A percentile compares a stretch with the other conserved stretches of the same genome.
phyloP scores from a whole-genome alignment of 2,888 invertebrate genomes.

The Cryptophagus acutangulus region DNA sequence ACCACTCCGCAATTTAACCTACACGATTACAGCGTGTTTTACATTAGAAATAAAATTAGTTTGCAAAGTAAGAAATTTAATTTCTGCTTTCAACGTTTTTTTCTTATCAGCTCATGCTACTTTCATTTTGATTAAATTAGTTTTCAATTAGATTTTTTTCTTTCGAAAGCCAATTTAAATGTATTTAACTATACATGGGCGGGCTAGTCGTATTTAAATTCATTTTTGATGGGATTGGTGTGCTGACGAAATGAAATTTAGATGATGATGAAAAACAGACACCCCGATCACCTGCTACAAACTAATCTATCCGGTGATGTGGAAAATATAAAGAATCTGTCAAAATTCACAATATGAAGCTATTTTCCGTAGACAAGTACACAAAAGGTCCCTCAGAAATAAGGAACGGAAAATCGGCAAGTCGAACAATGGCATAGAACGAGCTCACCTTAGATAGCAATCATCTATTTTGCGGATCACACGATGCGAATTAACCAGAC shows the following conservation, averaged over 20 bases:
- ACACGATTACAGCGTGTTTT: conserved; percentile 1
- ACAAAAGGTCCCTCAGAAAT: conserved; percentile 35
- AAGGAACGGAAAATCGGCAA: conserved; percentile 34
- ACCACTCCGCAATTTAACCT: conserved; percentile 6
- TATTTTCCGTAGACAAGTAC: conserved; percentile 32
- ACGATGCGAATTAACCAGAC: conserved; percentile 34
- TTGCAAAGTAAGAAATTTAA: conserved; percentile 2
- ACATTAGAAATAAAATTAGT: conserved; percentile 4
- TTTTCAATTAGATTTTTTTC: too few relatives aligned
- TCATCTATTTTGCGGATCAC: conserved; percentile 36
- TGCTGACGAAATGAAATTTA: neutral
- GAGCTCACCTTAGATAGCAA: conserved; percentile 38
- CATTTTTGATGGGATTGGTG: neutral
- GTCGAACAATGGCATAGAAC: conserved; percentile 32
- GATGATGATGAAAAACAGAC: conserved; percentile 8
- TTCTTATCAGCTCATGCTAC: too few relatives aligned
- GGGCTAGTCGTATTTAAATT: too few relatives aligned
- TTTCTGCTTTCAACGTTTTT: too few relatives aligned
- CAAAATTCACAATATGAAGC: conserved; percentile 34
- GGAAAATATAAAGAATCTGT: conserved; percentile 27
- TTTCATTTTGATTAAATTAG: too few relatives aligned
- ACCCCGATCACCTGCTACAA: conserved; percentile 24
- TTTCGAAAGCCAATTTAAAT: too few relatives aligned
- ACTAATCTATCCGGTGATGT: conserved; percentile 25
- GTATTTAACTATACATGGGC: too few relatives aligned